Evolutionary conservation across 2,888 invertebrate species (phyloP), one percentile per base, ranked within the genome.

Genomic region (Rhagium mordax): DNA sequence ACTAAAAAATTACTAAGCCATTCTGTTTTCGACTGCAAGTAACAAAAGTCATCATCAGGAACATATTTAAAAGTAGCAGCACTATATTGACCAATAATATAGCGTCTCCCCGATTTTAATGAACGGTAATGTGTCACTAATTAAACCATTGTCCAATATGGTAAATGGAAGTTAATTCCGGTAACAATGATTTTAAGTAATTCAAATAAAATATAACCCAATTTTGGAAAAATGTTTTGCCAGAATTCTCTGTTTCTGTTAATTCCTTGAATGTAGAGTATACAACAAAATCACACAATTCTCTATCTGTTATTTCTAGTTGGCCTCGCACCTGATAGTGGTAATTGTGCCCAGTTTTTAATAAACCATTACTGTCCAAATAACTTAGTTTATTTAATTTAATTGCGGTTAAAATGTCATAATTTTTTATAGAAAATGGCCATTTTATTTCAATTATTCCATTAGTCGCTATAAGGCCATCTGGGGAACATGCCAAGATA

Each of bases 271-370:
- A 65, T 51, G 0, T 21, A 13, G 65, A 49, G 15, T 65, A 51
- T 13, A 65, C 3, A 16, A 65, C 51, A 7, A 65, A 65, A 15
- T 65, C 65, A 27, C 65, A 65, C 51, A 51, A 65, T 20, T 65
- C 33, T 51, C 65, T 47, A 27, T 29, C 51, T 8, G 16, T 8
- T 20, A 53, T 27, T 48, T 65, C 51, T 10, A 65, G 24, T 27
- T 18, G 7, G 33, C 65, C 65, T 20, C 49, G 51, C 3, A 65
- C 27, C 27, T 51, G 51, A 18, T 27, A 65, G 10, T 24, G 4
- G 16, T 65, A 65, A 21, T 13, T 16, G 24, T 65, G 51, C 8
- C 13, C 13, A 6, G 1, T 65, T 51, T 51, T 51, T 13, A 51
- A 18, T 13, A 27, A 21, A 3, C 51, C 51, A 21, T 13, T 51